phyloP scores from a whole-genome alignment of 1,140 invertebrate species.

The Drosophila melanica region DNA sequence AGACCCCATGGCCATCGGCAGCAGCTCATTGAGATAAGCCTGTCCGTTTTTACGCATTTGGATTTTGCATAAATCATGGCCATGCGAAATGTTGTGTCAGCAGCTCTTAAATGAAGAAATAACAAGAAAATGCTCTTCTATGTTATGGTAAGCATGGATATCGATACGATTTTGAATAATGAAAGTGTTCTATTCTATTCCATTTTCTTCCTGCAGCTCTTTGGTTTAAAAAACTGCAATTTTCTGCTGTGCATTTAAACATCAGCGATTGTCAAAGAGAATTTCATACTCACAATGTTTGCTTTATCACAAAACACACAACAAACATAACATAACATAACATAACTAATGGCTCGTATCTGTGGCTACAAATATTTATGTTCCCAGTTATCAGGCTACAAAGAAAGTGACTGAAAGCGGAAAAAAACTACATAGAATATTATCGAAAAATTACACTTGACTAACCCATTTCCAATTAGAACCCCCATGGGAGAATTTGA shows the following conservation, averaged over 20 bases:
- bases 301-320: conserved; percentile 21
- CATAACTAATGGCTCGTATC: conserved; percentile 28
- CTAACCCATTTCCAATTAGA: conserved; percentile 1
- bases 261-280: not conserved
- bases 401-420: conserved; percentile 22
- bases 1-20: conserved; percentile 43
- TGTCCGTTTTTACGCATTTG: conserved; percentile 69
- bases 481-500: conserved; percentile 28
- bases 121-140: conserved; percentile 40
- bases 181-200: conserved; percentile 7
- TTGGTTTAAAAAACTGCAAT: not conserved
- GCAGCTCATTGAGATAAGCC: conserved; percentile 78
- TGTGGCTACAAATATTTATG: conserved; percentile 13
- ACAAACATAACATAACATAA: conserved; percentile 26
- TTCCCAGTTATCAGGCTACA: conserved; percentile 18
- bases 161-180: conserved; percentile 10
- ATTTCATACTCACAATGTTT: not conserved
- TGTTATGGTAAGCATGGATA: conserved; percentile 6
- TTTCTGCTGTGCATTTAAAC: not conserved
- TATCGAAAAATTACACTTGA: conserved; percentile 3
- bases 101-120: conserved; percentile 45
- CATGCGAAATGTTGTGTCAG: conserved; percentile 75
- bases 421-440: conserved; percentile 16
- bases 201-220: not conserved
- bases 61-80: conserved; percentile 76